Evolutionary conservation across 2,888 invertebrate genomes (phyloP).

Genomic region (Automeris io): DNA sequence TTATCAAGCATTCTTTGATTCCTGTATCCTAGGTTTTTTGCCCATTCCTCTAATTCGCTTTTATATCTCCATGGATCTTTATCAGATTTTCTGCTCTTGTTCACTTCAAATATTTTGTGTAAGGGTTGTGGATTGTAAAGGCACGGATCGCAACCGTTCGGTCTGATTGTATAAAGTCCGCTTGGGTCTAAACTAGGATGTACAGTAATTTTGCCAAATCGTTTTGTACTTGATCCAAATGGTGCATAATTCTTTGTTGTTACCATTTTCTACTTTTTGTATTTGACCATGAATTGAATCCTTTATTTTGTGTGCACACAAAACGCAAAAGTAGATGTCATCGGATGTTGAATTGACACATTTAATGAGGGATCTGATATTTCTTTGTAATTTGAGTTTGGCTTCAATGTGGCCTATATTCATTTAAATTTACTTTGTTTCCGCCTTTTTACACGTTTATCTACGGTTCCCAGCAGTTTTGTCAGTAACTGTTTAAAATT

Average conservation of each 20-base stretch:
- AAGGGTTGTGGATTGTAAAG: constrained; percentile 42
- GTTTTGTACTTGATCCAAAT: constrained; percentile 34
- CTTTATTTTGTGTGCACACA: too few species aligned
- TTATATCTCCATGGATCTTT: constrained; percentile 60
- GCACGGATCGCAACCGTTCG: constrained; percentile 48
- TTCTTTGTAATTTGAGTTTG: too few species aligned
- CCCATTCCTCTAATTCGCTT: constrained; percentile 58
- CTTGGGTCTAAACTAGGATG: constrained; percentile 53
- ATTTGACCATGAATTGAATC: too few species aligned
- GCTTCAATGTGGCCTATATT: too few species aligned
- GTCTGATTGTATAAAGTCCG: constrained; percentile 36
- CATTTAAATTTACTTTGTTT: too few species aligned
- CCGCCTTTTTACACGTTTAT: too few species aligned
- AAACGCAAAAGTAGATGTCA: too few species aligned
- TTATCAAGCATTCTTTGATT: constrained; percentile 45
- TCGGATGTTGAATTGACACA: too few species aligned
- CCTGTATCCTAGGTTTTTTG: constrained; percentile 56
- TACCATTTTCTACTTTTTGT: constrained; percentile 16
- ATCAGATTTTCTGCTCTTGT: constrained; percentile 24
- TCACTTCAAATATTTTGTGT: constrained; percentile 35
- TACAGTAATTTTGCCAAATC: constrained; percentile 44
- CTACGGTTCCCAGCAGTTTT: too few species aligned
- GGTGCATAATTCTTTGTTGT: constrained; percentile 13
- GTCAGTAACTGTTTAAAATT: too few species aligned
- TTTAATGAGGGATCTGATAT: too few species aligned